Evolutionary conservation across 1,140 invertebrate genomes (phyloP).

Genomic region (Hyles euphorbiae): DNA sequence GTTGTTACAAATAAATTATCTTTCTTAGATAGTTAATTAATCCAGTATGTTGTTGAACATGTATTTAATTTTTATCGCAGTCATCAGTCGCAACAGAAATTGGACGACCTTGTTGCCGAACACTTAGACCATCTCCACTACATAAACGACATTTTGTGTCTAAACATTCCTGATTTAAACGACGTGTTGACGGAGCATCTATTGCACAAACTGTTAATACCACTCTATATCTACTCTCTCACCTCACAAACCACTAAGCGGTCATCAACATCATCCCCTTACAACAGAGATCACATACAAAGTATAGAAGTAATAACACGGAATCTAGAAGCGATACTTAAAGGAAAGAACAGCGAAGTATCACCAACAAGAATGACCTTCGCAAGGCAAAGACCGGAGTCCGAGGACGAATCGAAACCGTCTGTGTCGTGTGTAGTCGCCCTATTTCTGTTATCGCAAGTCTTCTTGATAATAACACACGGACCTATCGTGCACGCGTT

Average conservation of each 20-base stretch:
- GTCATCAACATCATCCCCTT: slow-evolving; percentile 42
- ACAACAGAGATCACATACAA: slow-evolving; percentile 64
- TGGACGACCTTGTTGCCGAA: slow-evolving; percentile 97
- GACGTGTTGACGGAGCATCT: slow-evolving; percentile 97
- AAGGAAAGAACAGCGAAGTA: slow-evolving; percentile 74
- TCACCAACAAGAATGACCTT: slow-evolving; percentile 51
- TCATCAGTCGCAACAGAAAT: slow-evolving; percentile 92
- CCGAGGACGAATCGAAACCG: slow-evolving; percentile 76
- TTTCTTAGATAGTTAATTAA: too few relatives aligned
- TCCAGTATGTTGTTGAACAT: background rate
- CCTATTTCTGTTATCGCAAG: slow-evolving; percentile 94
- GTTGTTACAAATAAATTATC: slow-evolving; percentile 42
- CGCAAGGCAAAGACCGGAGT: slow-evolving; percentile 54
- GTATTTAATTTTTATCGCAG: slow-evolving; percentile 53
- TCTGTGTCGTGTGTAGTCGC: slow-evolving; percentile 92
- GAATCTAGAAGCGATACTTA: slow-evolving; percentile 78
- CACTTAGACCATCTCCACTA: slow-evolving; percentile 99
- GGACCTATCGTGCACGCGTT: slow-evolving; percentile 91
- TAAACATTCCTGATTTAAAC: slow-evolving; percentile 95
- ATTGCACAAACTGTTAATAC: slow-evolving; percentile 93
- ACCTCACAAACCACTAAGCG: slow-evolving; percentile 68
- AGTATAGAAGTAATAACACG: slow-evolving; percentile 77
- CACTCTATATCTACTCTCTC: slow-evolving; percentile 95
- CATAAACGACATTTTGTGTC: slow-evolving; percentile 95
- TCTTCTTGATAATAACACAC: slow-evolving; percentile 96